phyloP scores from a whole-genome alignment of 2,797 vertebrate species.

The Sylvia borin region DNA sequence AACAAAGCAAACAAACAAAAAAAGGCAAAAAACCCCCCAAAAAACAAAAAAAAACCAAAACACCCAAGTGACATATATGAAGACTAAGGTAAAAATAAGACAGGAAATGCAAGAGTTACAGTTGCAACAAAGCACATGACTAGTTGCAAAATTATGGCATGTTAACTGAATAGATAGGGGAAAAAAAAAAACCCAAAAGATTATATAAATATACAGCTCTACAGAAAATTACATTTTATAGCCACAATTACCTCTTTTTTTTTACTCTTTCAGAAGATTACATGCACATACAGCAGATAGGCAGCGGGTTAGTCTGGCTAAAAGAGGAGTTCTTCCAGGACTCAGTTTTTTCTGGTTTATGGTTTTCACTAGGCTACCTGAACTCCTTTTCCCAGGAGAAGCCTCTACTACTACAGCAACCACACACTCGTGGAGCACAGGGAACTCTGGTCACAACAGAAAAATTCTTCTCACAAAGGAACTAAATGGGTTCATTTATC shows the following conservation, averaged over 20 bases:
- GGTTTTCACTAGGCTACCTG: not conserved
- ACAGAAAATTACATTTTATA: not conserved
- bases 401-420: not conserved
- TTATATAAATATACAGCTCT: not conserved
- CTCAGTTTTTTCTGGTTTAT: not conserved
- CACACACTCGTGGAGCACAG: not conserved
- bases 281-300: not conserved
- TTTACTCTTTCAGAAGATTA: not conserved
- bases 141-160: not conserved
- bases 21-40: no score
- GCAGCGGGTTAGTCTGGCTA: not conserved
- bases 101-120: not conserved
- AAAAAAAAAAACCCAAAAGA: accelerated
- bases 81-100: not conserved
- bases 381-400: not conserved
- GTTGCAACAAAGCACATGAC: not conserved
- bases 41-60: no score
- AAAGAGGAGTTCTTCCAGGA: not conserved
- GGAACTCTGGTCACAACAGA: not conserved
- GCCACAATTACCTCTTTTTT: not conserved
- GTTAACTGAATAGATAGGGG: not conserved
- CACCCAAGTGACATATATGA: not conserved
- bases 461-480: not conserved
- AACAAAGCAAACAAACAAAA: not conserved
- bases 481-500: constrained; percentile 12